Evolutionary conservation across 2,888 invertebrate genomes (phyloP).

Genomic region (Timandra comae): DNA sequence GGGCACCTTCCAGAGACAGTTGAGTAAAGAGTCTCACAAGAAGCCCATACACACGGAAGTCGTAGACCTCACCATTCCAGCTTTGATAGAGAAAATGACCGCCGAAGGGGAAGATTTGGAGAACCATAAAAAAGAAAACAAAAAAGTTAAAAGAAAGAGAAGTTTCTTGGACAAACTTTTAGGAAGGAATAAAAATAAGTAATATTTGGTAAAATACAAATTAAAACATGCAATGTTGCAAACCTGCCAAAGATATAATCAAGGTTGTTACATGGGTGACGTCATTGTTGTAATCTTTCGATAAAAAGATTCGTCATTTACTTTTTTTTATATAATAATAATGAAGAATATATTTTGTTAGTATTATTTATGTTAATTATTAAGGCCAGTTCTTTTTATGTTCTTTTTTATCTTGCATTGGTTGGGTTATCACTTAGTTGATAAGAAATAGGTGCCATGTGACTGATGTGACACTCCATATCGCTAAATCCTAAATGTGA

Average conservation of each 20-base stretch:
- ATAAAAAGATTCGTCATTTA: conserved; percentile 31
- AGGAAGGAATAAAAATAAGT: conserved; percentile 61
- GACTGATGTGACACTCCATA: conserved; percentile 71
- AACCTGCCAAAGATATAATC: conserved; percentile 64
- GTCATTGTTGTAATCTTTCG: conserved; percentile 53
- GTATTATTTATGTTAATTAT: conserved; percentile 48
- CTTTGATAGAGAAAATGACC: conserved; percentile 59
- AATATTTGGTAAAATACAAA: conserved; percentile 34
- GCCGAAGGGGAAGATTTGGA: conserved; percentile 53
- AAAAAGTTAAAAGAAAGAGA: conserved; percentile 67
- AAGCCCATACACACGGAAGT: conserved; percentile 38
- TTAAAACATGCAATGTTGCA: conserved; percentile 46
- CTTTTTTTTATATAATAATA: conserved; percentile 16
- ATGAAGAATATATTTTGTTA: conserved; percentile 27
- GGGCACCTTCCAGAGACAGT: conserved; percentile 43
- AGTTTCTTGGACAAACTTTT: conserved; percentile 69
- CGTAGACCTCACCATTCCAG: conserved; percentile 61
- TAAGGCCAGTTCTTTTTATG: conserved; percentile 56
- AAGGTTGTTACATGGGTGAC: conserved; percentile 53
- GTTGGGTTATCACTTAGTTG: conserved; percentile 67
- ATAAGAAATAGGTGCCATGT: conserved; percentile 67
- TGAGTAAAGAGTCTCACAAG: conserved; percentile 48
- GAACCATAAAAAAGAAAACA: conserved; percentile 41
- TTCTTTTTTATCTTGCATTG: conserved; percentile 67
- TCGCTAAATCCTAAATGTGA: conserved; percentile 50